Evolutionary conservation across 23 tunicate genomes (phyloP).

Genomic region (Corella eumyota): DNA sequence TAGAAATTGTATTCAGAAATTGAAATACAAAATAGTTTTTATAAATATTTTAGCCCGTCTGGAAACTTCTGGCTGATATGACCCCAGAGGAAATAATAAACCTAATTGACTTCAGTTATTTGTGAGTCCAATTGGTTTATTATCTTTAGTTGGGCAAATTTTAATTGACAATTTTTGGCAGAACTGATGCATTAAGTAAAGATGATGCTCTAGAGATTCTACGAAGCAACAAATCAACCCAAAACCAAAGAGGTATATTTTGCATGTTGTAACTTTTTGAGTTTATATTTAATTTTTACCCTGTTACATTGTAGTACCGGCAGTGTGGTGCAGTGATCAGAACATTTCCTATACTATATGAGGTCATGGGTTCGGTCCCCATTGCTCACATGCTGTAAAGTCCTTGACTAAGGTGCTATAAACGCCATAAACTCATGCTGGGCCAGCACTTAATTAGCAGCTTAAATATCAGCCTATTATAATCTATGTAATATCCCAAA

Average conservation of each 20-base stretch:
- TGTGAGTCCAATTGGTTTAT: conserved; percentile 40
- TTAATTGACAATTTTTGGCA: not conserved
- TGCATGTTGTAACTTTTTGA: not conserved
- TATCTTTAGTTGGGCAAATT: not conserved
- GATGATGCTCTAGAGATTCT: conserved; percentile 67
- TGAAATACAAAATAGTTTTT: not conserved
- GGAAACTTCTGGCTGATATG: conserved; percentile 97
- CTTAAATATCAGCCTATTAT: not conserved
- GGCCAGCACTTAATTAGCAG: too few species aligned
- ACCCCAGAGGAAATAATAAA: conserved; percentile 73
- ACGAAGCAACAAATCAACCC: conserved; percentile 41
- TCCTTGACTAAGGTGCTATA: too few species aligned
- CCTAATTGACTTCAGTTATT: conserved; percentile 86
- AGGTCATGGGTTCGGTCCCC: too few species aligned
- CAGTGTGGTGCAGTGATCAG: too few species aligned
- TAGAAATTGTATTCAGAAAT: too few species aligned
- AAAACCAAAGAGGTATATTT: conserved; percentile 60
- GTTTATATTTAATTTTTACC: too few species aligned
- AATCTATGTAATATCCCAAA: not conserved
- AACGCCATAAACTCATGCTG: too few species aligned
- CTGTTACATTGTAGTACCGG: too few species aligned
- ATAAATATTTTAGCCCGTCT: conserved; percentile 45
- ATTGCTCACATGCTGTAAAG: too few species aligned
- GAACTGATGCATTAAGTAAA: conserved; percentile 72
- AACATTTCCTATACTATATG: too few species aligned